A percentile compares a stretch with the other conserved stretches of the same genome.
Conservation (phyloP, 2,888 invertebrate genomes). For the Gymnocheta viridis region DNA sequence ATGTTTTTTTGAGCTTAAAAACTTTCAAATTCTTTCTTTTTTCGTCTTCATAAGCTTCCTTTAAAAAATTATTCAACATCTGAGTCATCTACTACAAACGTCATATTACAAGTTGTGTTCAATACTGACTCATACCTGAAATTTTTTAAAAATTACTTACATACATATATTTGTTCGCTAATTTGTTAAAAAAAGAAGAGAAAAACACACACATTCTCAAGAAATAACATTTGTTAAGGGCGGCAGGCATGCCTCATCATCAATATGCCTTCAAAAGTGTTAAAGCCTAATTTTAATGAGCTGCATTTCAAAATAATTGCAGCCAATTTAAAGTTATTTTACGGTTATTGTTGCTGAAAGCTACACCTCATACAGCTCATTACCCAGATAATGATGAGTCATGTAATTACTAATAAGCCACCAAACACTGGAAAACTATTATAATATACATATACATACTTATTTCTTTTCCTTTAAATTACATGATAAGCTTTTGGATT, state of each 20-base stretch:
- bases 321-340: conserved; percentile 9
- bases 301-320: conserved; percentile 21
- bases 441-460: background rate
- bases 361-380: conserved; percentile 4
- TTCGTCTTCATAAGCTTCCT: too few relatives aligned
- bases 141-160: background rate
- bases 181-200: conserved; percentile 17
- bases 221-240: conserved; percentile 2
- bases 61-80: background rate
- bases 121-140: background rate
- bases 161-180: conserved; percentile 7
- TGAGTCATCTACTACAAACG: background rate
- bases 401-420: conserved; percentile 6
- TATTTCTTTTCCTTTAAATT: background rate
- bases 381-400: conserved; percentile 15
- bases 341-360: background rate
- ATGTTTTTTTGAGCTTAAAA: too few relatives aligned
- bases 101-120: background rate
- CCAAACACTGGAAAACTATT: background rate
- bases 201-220: background rate
- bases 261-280: conserved; percentile 1
- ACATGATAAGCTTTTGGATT: background rate
- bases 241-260: background rate
- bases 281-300: conserved; percentile 11
- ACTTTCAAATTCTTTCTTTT: background rate